These are phyloP conservation scores for Cheilosia soror DNA, from an alignment of 2,888 invertebrate genomes.

Conservation along the genomic window DNA sequence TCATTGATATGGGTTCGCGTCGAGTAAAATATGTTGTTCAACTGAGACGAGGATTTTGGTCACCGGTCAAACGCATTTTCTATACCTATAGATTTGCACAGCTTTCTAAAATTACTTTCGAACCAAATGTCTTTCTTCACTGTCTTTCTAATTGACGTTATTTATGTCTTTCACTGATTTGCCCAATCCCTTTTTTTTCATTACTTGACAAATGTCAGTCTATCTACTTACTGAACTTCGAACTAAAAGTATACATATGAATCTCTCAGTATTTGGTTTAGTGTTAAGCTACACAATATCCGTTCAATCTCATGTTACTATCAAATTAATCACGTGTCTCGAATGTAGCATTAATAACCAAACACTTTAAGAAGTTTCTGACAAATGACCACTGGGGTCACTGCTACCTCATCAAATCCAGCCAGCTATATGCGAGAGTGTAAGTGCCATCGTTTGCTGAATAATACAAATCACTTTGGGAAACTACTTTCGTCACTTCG, in stretches of 20 bases:
- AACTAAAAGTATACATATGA: not conserved
- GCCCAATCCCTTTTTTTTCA: not conserved
- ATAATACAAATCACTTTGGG: slow-evolving; percentile 70
- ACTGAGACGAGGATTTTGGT: no score
- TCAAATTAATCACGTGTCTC: slow-evolving; percentile 47
- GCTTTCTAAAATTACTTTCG: no score
- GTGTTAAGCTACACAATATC: slow-evolving; percentile 4
- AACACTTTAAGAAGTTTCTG: slow-evolving; percentile 44
- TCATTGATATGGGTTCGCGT: no score
- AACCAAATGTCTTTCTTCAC: no score
- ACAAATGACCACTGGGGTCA: slow-evolving; percentile 37
- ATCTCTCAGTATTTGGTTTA: not conserved
- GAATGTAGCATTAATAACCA: slow-evolving; percentile 51
- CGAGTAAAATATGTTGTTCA: no score
- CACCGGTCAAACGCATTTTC: no score
- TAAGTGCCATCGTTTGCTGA: slow-evolving; percentile 70
- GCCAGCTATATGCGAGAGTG: slow-evolving; percentile 22
- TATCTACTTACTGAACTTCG: not conserved
- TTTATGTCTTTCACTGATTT: no score
- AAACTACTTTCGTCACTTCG: slow-evolving; percentile 57
- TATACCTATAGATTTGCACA: no score
- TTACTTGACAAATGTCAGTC: not conserved
- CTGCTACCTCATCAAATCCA: slow-evolving; percentile 44
- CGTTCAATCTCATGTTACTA: slow-evolving; percentile 8
- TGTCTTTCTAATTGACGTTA: no score